These are phyloP conservation scores for Euphydryas editha DNA, from an alignment of 2,888 invertebrate species.

Conservation along the genomic window DNA sequence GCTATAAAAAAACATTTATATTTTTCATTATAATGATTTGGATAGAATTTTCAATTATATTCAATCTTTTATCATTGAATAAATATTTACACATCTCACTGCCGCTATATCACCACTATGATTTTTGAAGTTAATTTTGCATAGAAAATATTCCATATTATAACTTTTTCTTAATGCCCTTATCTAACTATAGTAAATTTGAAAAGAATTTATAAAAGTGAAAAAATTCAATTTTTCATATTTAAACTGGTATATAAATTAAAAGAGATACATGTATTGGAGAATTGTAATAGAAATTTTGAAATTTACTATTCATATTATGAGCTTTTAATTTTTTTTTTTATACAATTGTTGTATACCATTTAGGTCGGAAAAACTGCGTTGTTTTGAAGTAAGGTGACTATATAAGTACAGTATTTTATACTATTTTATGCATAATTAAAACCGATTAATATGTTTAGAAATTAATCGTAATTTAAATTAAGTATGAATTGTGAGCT, in stretches of 20 bases:
- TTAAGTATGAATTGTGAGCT: slow-evolving; percentile 10
- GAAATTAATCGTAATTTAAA: not conserved
- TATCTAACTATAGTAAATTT: too few relatives aligned
- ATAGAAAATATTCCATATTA: too few relatives aligned
- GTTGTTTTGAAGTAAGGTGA: not conserved
- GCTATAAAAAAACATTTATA: too few relatives aligned
- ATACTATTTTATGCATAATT: not conserved
- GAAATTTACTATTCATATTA: not conserved
- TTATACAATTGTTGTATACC: not conserved
- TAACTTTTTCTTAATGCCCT: not conserved
- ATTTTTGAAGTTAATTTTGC: too few relatives aligned
- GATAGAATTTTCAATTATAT: too few relatives aligned
- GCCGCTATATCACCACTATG: not conserved
- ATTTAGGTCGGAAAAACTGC: too few relatives aligned
- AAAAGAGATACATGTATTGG: too few relatives aligned
- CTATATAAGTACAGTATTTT: slow-evolving; percentile 5
- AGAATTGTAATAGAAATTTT: not conserved
- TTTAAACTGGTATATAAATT: too few relatives aligned
- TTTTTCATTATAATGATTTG: too few relatives aligned
- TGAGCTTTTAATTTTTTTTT: not conserved
- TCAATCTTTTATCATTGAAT: too few relatives aligned
- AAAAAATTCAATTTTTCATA: too few relatives aligned
- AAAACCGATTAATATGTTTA: not conserved
- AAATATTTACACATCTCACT: slow-evolving; percentile 5
- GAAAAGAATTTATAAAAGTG: too few relatives aligned